These are phyloP conservation scores for Ochotona princeps DNA, from an alignment of 2,113 vertebrate genomes.

Conservation along the genomic window DNA sequence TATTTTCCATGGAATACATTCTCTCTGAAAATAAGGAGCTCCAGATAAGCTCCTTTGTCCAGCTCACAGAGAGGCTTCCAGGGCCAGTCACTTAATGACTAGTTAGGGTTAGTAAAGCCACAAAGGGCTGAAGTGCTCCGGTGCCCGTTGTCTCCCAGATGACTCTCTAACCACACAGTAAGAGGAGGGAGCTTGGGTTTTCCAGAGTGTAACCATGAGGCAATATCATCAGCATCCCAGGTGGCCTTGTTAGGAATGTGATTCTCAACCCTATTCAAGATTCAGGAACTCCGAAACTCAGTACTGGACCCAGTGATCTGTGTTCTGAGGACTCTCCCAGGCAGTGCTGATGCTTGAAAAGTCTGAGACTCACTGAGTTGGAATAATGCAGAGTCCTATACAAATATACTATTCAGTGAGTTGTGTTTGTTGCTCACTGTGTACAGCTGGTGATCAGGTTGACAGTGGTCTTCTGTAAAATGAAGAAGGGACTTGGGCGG, in stretches of 20 bases:
- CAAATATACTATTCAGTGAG: neutral
- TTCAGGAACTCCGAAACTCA: neutral
- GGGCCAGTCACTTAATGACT: constrained; percentile 10
- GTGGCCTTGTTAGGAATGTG: neutral
- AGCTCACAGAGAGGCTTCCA: neutral
- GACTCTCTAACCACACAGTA: neutral
- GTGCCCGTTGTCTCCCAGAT: neutral
- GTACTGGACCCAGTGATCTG: neutral
- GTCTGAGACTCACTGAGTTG: neutral
- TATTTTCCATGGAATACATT: neutral
- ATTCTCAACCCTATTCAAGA: neutral
- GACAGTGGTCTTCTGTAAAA: neutral
- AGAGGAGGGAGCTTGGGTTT: neutral
- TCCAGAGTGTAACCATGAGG: neutral
- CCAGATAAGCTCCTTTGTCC: neutral
- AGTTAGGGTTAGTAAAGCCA: neutral
- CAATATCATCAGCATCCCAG: neutral
- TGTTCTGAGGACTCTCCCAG: neutral
- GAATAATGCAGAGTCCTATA: neutral
- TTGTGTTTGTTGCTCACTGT: neutral
- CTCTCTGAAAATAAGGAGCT: constrained; percentile 20
- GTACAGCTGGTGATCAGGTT: neutral
- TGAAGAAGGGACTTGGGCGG: neutral
- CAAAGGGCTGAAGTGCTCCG: neutral
- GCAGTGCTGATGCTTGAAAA: neutral